Conservation (phyloP, 2,888 invertebrate genomes). For the Morinoia aosen region DNA sequence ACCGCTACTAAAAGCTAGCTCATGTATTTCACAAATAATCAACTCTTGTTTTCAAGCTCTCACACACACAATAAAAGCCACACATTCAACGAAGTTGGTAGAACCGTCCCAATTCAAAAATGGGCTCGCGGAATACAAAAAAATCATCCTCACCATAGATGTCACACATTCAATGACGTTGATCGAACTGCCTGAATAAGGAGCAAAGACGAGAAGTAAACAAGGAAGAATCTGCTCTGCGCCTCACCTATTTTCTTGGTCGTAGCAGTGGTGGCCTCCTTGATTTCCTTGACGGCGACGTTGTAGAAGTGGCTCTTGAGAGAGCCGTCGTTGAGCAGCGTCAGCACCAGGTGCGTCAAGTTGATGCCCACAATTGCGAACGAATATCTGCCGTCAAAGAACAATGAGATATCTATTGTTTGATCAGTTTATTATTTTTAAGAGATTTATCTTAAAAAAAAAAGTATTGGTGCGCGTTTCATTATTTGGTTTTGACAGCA, state of each 20-base stretch:
- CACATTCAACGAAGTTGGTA: no score
- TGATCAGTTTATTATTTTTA: background rate
- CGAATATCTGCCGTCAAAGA: slow-evolving; percentile 72
- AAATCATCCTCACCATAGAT: no score
- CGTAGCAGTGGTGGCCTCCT: background rate
- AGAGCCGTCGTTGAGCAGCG: slow-evolving; percentile 83
- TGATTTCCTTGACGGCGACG: slow-evolving; percentile 74
- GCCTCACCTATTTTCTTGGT: background rate
- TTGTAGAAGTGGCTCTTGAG: slow-evolving; percentile 95
- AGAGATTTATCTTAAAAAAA: no score
- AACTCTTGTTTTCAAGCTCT: no score
- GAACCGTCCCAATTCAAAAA: no score
- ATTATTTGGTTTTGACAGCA: no score
- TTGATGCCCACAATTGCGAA: slow-evolving; percentile 85
- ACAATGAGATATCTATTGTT: background rate
- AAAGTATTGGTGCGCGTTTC: no score
- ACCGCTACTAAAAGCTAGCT: no score
- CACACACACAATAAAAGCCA: no score
- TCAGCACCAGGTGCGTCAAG: slow-evolving; percentile 90
- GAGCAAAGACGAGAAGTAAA: background rate
- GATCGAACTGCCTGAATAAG: background rate
- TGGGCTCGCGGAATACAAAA: no score
- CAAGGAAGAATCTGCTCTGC: background rate
- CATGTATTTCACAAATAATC: no score
- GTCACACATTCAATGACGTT: background rate